phyloP scores from a whole-genome alignment of 2,797 vertebrate genomes.

The Tenualosa ilisha region DNA sequence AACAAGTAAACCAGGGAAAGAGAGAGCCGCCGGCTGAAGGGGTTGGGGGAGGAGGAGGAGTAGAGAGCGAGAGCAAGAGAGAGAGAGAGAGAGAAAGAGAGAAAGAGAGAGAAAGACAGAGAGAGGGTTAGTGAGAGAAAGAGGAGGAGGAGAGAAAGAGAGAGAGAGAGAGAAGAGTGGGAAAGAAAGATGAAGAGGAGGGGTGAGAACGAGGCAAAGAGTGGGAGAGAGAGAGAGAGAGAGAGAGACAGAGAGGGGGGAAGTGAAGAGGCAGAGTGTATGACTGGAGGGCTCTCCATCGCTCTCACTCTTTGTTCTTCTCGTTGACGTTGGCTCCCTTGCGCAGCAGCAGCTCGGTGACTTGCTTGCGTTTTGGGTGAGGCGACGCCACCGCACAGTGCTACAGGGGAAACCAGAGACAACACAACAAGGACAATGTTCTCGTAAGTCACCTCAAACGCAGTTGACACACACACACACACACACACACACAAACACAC shows the following conservation, averaged over 20 bases:
- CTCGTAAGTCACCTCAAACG: neutral
- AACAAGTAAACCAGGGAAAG: neutral
- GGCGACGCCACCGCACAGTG: conserved; percentile 94
- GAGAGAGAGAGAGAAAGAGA: neutral
- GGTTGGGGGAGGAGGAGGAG: no score
- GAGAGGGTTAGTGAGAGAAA: neutral
- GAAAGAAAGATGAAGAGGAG: neutral
- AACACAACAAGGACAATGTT: neutral
- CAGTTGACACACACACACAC: neutral
- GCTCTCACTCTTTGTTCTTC: conserved; percentile 97
- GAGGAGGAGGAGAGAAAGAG: conserved; percentile 24
- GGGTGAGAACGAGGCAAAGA: neutral
- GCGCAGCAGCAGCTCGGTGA: conserved; percentile 90
- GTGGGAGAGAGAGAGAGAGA: neutral
- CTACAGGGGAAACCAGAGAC: conserved; percentile 62
- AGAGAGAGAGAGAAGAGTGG: neutral
- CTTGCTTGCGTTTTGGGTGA: conserved; percentile 95
- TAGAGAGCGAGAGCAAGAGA: neutral
- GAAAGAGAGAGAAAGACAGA: neutral
- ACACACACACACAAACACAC: neutral
- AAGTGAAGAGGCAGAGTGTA: neutral
- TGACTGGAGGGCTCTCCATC: conserved; percentile 60
- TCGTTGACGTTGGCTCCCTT: conserved; percentile 98
- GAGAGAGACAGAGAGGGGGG: neutral
- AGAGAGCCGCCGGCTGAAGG: neutral